Percentiles rank a stretch among this genome's conserved stretches.
These are phyloP conservation scores for Selenia dentaria DNA, from an alignment of 2,888 invertebrate species.

Conservation along the genomic window DNA sequence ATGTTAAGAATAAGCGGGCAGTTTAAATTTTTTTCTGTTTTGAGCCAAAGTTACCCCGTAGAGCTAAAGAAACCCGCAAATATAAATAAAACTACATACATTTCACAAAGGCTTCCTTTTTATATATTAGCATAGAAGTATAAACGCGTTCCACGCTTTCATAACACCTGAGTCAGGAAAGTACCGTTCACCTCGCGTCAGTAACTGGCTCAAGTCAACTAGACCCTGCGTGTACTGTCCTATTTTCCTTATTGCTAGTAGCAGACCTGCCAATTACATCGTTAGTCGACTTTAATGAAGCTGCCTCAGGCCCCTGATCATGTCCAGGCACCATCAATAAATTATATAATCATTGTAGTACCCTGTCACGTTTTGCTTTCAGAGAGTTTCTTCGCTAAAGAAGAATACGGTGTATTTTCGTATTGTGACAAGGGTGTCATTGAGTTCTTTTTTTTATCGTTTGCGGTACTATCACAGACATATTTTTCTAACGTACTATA, in stretches of 20 bases:
- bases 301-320: constrained; percentile 53
- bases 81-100: too few relatives aligned
- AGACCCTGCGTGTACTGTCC: constrained; percentile 7
- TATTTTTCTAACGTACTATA: too few relatives aligned
- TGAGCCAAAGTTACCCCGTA: too few relatives aligned
- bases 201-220: constrained; percentile 5
- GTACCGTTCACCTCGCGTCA: not conserved
- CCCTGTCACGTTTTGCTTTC: constrained; percentile 2
- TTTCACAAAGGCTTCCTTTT: too few relatives aligned
- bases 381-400: not conserved
- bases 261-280: constrained; percentile 63
- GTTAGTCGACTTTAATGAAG: constrained; percentile 71
- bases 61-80: too few relatives aligned
- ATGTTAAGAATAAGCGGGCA: too few relatives aligned
- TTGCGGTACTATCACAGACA: too few relatives aligned
- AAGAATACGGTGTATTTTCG: not conserved
- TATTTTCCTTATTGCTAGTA: constrained; percentile 10
- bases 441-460: too few relatives aligned
- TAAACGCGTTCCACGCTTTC: too few relatives aligned
- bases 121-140: too few relatives aligned
- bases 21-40: too few relatives aligned
- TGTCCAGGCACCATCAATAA: not conserved
- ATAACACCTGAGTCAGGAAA: too few relatives aligned
- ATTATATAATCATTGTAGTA: constrained; percentile 16
- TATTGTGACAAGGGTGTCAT: not conserved